Evolutionary conservation across 2,797 vertebrate species (phyloP).

Genomic region (Clarias fuscus): DNA sequence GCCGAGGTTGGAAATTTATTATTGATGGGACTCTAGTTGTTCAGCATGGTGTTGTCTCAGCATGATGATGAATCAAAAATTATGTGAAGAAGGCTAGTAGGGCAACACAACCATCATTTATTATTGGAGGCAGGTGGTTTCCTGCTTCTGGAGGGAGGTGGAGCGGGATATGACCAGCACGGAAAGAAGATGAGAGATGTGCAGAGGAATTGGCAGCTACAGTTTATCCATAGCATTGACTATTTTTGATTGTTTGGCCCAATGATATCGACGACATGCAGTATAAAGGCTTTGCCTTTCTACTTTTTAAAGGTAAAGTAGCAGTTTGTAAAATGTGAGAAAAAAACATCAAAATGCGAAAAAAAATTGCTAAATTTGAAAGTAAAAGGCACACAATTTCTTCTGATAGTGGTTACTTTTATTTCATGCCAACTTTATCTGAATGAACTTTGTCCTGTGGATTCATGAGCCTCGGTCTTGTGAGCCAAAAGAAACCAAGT

Average conservation of each 20-base stretch:
- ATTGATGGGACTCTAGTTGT: conserved; percentile 20
- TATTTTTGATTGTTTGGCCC: neutral
- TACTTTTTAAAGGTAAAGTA: neutral
- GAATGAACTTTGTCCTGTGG: neutral
- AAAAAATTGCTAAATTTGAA: neutral
- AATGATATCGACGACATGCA: neutral
- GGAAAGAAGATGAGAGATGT: neutral
- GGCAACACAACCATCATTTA: neutral
- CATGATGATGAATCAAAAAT: conserved; percentile 10
- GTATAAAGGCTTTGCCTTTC: neutral
- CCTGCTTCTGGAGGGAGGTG: neutral
- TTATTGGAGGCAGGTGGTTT: neutral
- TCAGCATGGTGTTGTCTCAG: conserved; percentile 19
- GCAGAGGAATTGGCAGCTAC: neutral
- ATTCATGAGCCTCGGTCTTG: neutral
- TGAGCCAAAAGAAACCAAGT: conserved; percentile 12
- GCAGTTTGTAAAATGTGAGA: neutral
- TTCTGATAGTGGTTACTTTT: neutral
- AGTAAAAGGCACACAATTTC: neutral
- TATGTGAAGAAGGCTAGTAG: conserved; percentile 6
- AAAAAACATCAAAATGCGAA: neutral
- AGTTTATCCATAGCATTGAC: neutral
- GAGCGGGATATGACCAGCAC: neutral
- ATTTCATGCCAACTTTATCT: conserved; percentile 2
- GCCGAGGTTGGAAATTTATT: conserved; percentile 16